A percentile compares a stretch with the other conserved stretches of the same genome.
phyloP scores from a whole-genome alignment of 2,888 invertebrate species.

The Catocala sponsa region DNA sequence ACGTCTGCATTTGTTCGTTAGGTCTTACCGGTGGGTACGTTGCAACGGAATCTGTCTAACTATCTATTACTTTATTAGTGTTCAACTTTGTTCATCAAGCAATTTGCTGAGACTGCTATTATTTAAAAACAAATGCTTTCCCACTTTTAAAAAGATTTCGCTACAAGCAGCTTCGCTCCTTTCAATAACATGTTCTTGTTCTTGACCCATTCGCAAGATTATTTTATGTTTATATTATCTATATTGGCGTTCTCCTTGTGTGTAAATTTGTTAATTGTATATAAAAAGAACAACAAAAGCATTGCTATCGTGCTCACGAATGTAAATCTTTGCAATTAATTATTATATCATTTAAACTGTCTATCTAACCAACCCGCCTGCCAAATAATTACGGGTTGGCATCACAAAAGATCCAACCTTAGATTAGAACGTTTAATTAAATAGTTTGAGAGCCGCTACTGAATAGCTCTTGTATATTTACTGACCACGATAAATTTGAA shows the following conservation, averaged over 20 bases:
- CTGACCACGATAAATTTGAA: background rate
- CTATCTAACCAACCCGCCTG: background rate
- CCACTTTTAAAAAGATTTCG: slow-evolving; percentile 4
- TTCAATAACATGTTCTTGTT: no score
- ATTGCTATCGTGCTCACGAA: background rate
- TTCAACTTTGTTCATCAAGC: slow-evolving; percentile 27
- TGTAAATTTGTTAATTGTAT: no score
- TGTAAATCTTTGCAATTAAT: no score
- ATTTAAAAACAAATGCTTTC: slow-evolving; percentile 10
- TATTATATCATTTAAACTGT: slow-evolving; percentile 1
- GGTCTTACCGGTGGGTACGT: slow-evolving; percentile 26
- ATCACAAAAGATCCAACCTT: background rate
- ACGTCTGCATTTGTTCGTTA: slow-evolving; percentile 47
- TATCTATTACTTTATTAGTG: slow-evolving; percentile 37
- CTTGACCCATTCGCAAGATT: no score
- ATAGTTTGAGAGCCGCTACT: background rate
- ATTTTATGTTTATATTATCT: no score
- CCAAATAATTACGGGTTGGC: background rate
- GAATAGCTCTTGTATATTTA: background rate
- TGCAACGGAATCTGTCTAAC: slow-evolving; percentile 27
- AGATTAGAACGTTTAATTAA: background rate
- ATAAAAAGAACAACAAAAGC: no score
- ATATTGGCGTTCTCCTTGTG: no score
- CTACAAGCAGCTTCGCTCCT: background rate
- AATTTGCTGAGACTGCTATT: slow-evolving; percentile 22